Percentiles rank a stretch among this genome's conserved stretches.
phyloP scores from a whole-genome alignment of 2,888 invertebrate genomes.

The Biston betularia region DNA sequence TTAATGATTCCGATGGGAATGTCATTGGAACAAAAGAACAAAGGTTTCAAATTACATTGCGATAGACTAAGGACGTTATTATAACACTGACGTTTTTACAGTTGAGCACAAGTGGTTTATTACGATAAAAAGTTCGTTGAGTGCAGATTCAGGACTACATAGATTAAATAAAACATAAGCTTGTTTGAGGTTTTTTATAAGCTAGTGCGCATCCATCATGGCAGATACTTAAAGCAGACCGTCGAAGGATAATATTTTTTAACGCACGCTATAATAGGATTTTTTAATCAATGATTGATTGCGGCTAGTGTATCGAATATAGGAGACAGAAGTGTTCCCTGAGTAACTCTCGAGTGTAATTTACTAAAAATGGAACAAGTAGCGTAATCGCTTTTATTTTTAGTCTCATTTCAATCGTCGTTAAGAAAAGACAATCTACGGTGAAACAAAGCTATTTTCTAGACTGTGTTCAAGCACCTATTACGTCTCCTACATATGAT shows the following conservation, averaged over 20 bases:
- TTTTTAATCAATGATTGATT: slow-evolving; percentile 22
- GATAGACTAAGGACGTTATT: slow-evolving; percentile 42
- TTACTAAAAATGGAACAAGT: slow-evolving; percentile 11
- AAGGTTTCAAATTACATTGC: slow-evolving; percentile 40
- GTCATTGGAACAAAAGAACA: slow-evolving; percentile 46
- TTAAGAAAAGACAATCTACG: slow-evolving; percentile 30
- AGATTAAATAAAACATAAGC: slow-evolving; percentile 53
- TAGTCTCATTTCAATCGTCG: slow-evolving; percentile 26
- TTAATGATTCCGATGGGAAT: slow-evolving; percentile 39
- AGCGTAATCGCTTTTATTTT: slow-evolving; percentile 23
- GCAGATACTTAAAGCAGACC: slow-evolving; percentile 45
- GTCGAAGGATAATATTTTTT: slow-evolving; percentile 44
- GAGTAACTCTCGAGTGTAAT: slow-evolving; percentile 15
- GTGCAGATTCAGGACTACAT: slow-evolving; percentile 48
- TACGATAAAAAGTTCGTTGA: slow-evolving; percentile 58
- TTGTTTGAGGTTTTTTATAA: slow-evolving; percentile 48
- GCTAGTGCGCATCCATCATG: slow-evolving; percentile 55
- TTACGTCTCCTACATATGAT: slow-evolving; percentile 42
- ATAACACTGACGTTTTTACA: slow-evolving; percentile 56
- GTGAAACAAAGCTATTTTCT: slow-evolving; percentile 37
- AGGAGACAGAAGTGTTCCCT: slow-evolving; percentile 13
- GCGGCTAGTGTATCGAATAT: slow-evolving; percentile 7
- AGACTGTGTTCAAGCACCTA: slow-evolving; percentile 38
- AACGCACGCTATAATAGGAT: slow-evolving; percentile 14
- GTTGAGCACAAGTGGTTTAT: slow-evolving; percentile 57